A percentile compares a stretch with the other conserved stretches of the same genome.
Conservation (phyloP, 2,888 invertebrate species). For the Luperina nickerlii region DNA sequence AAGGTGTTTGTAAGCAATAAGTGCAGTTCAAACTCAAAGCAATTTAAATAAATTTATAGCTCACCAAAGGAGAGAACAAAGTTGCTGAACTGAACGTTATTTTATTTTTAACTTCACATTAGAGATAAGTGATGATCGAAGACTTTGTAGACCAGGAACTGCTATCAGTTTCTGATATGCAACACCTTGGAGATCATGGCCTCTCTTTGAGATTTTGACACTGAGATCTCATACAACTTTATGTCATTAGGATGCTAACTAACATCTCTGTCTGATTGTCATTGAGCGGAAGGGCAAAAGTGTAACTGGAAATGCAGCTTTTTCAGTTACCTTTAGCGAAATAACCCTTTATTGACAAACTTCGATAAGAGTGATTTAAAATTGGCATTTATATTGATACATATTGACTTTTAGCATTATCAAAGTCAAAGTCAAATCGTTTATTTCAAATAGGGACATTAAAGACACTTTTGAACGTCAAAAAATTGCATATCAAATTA, state of each 20-base stretch:
- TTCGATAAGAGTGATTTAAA: background rate
- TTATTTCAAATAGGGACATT: no score
- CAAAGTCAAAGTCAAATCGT: no score
- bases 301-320: background rate
- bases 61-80: background rate
- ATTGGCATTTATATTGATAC: background rate
- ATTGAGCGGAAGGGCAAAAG: background rate
- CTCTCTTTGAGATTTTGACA: no score
- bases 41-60: background rate
- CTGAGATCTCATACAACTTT: background rate
- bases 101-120: background rate
- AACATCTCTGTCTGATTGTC: background rate
- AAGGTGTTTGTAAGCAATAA: background rate
- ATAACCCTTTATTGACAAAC: background rate
- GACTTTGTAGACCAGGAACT: no score
- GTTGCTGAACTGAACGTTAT: background rate
- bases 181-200: background rate
- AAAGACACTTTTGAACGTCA: no score
- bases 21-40: background rate
- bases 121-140: no score
- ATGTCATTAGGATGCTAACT: background rate
- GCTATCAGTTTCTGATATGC: background rate
- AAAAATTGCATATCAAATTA: no score
- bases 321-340: background rate
- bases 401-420: background rate